These are phyloP conservation scores for Danio tinwini DNA, from an alignment of 2,797 vertebrate species.

Conservation along the genomic window DNA sequence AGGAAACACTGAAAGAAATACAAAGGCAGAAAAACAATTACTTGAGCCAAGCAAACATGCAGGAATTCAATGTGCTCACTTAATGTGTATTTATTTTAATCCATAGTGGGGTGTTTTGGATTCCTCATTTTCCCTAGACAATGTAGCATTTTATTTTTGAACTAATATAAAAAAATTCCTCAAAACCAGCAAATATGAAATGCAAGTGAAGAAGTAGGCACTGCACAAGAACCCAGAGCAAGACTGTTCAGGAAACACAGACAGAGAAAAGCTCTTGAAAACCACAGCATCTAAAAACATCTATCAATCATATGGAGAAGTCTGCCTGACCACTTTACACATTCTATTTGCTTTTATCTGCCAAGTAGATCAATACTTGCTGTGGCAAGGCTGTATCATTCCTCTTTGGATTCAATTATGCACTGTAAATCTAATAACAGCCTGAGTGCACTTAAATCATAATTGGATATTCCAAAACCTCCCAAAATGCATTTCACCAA, in stretches of 20 bases:
- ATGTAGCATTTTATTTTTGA: background rate
- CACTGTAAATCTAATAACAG: constrained; percentile 75
- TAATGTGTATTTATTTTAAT: background rate
- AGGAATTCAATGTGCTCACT: background rate
- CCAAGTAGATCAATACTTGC: constrained; percentile 74
- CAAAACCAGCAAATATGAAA: constrained; percentile 18
- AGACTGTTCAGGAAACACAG: background rate
- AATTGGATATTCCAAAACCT: constrained; percentile 54
- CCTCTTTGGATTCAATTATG: constrained; percentile 75
- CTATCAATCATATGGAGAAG: constrained; percentile 49
- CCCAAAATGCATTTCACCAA: constrained; percentile 52
- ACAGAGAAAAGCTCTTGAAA: constrained; percentile 2
- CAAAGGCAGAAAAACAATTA: constrained; percentile 30
- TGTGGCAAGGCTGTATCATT: constrained; percentile 73
- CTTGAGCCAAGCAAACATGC: constrained; percentile 6
- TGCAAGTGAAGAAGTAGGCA: background rate
- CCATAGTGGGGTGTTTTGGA: background rate
- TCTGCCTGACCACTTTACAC: constrained; percentile 70
- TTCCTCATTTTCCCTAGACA: background rate
- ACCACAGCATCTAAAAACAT: constrained; percentile 61
- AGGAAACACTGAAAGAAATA: constrained; percentile 44
- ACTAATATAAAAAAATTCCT: background rate
- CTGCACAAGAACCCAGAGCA: background rate
- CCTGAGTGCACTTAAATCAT: constrained; percentile 73
- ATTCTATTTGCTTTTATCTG: constrained; percentile 74